Conservation (phyloP, 2,797 vertebrate genomes). For the Sebastes trivittatus region DNA sequence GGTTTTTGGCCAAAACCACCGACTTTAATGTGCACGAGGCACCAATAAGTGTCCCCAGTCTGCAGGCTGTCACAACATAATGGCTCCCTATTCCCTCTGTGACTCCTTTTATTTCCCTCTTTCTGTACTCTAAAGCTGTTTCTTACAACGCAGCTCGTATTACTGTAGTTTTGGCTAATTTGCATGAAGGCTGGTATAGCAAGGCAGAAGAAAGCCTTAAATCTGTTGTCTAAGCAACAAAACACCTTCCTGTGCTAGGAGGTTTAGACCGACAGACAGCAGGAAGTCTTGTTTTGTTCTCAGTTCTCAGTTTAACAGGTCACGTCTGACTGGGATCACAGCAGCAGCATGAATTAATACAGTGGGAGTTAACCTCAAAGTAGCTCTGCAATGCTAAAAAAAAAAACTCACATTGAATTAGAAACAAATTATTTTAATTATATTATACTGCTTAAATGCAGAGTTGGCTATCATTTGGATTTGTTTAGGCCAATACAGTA, state of each 20-base stretch:
- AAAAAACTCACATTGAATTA: neutral
- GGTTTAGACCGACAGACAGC: neutral
- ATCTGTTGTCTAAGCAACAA: neutral
- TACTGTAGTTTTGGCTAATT: slow-evolving; percentile 19
- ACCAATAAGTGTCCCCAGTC: slow-evolving; percentile 22
- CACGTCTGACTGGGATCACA: neutral
- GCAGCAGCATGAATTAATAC: neutral
- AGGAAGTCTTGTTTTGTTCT: neutral
- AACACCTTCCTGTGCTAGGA: neutral
- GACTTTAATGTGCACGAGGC: slow-evolving; percentile 34
- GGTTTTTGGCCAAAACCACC: slow-evolving; percentile 40
- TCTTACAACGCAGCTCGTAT: neutral
- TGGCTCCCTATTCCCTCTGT: neutral
- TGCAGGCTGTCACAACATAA: slow-evolving; percentile 15
- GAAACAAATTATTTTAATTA: neutral
- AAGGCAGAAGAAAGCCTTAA: neutral
- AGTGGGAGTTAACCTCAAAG: neutral
- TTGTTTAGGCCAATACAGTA: neutral
- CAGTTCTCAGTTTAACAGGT: slow-evolving; percentile 1
- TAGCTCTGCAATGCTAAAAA: neutral
- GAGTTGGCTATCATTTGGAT: neutral
- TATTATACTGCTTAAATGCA: neutral
- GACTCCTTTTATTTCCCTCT: slow-evolving; percentile 11
- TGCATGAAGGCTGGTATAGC: neutral
- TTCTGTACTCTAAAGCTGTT: slow-evolving; percentile 11